Percentiles rank a stretch among this genome's conserved stretches.
phyloP scores from a whole-genome alignment of 1,140 invertebrate genomes.

The Batillaria attramentaria region DNA sequence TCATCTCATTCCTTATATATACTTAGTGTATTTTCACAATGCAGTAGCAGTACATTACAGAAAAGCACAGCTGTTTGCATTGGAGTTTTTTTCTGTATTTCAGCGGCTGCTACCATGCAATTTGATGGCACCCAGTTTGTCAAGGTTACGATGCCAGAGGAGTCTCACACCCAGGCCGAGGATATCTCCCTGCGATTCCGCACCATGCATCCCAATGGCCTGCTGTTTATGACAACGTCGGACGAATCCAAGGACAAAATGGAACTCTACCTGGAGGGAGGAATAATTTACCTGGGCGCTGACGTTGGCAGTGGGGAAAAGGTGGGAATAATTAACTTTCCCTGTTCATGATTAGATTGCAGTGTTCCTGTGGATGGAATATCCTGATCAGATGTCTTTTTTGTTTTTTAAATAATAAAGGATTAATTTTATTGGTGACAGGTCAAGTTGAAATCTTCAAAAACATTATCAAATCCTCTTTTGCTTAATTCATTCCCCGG shows the following conservation, averaged over 20 bases:
- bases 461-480: too few relatives aligned
- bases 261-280: constrained; percentile 86
- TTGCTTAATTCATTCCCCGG: too few relatives aligned
- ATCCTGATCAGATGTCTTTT: too few relatives aligned
- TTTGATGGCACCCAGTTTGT: constrained; percentile 92
- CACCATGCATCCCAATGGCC: constrained; percentile 80
- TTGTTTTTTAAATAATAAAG: background rate
- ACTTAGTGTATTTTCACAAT: too few relatives aligned
- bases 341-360: background rate
- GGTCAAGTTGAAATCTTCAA: background rate
- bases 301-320: constrained; percentile 89
- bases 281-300: constrained; percentile 84
- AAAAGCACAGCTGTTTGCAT: background rate
- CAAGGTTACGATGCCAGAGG: constrained; percentile 83
- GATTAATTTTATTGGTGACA: background rate
- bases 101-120: constrained; percentile 89
- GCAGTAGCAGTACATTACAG: too few relatives aligned
- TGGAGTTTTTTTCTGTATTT: constrained; percentile 27
- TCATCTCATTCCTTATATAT: too few relatives aligned
- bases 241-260: constrained; percentile 83
- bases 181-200: constrained; percentile 90
- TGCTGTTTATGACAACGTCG: constrained; percentile 75
- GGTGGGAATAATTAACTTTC: constrained; percentile 77
- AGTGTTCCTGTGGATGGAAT: background rate
- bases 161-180: constrained; percentile 91